phyloP scores from a whole-genome alignment of 2,797 vertebrate genomes.

The Xenentodon cancila region DNA sequence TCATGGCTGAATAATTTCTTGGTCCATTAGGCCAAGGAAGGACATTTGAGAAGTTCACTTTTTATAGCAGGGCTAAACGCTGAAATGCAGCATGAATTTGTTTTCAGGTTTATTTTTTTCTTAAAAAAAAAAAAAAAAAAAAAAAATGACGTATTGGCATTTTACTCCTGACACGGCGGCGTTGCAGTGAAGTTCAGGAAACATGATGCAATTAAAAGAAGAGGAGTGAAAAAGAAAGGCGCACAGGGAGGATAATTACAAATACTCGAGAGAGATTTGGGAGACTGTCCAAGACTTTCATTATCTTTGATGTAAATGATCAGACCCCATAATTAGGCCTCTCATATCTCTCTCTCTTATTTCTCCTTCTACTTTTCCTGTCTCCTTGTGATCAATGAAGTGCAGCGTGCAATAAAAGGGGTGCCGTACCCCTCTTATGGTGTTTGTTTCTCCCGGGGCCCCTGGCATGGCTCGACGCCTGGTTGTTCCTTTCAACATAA shows the following conservation, averaged over 20 bases:
- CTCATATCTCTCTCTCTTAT: slow-evolving; percentile 62
- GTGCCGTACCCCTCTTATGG: slow-evolving; percentile 44
- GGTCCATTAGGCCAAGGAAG: slow-evolving; percentile 77
- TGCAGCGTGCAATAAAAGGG: slow-evolving; percentile 49
- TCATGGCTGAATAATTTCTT: slow-evolving; percentile 74
- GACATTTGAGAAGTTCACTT: slow-evolving; percentile 72
- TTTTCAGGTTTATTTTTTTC: slow-evolving; percentile 58
- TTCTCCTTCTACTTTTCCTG: slow-evolving; percentile 32
- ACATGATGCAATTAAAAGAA: slow-evolving; percentile 55
- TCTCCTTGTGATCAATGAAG: slow-evolving; percentile 69
- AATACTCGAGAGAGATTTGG: slow-evolving; percentile 73
- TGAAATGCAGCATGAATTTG: slow-evolving; percentile 66
- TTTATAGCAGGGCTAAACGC: slow-evolving; percentile 68
- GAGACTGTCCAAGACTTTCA: slow-evolving; percentile 81
- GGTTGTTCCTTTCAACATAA: slow-evolving; percentile 36
- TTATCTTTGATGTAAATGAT: slow-evolving; percentile 83
- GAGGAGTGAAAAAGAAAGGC: slow-evolving; percentile 31
- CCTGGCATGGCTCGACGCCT: slow-evolving; percentile 45
- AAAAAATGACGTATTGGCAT: slow-evolving; percentile 75
- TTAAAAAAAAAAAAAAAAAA: background rate
- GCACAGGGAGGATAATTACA: slow-evolving; percentile 20
- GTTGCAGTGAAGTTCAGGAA: slow-evolving; percentile 31
- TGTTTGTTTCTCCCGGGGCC: slow-evolving; percentile 51
- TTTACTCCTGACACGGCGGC: slow-evolving; percentile 38
- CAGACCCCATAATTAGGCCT: slow-evolving; percentile 79